Evolutionary conservation across 2,113 vertebrate species (phyloP), one percentile per base, ranked within the genome.

Genomic region (Carollia perspicillata): DNA sequence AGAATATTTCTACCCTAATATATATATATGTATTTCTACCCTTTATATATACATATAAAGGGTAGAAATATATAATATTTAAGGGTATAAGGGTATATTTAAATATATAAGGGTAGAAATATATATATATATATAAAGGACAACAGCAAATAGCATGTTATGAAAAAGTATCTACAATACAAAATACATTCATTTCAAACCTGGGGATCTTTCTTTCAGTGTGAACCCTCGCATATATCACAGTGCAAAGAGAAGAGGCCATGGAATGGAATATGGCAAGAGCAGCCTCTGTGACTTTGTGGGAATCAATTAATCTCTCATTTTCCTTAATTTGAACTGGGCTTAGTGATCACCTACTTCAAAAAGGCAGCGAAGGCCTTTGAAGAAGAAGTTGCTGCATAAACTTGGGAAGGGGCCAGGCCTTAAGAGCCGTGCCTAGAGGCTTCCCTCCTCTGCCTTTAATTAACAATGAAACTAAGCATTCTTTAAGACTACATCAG

Each of bases 381-480:
- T 84, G 89, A 84, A 96, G 77, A 49, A 12, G 26, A 42, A 91
- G 33, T 7, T 87, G 51, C 51, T 42, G 9, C 6, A 55, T 37
- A 63, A 90, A 81, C 6, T 22, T 4, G 0, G 35, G 35, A 77
- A 96, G 89, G 49, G n/a, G 17, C 28, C n/a, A 5, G 44, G 47
- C 17, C 44, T 77, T 60, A 7, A 12, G 75, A 87, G 47, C 23
- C 35, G 17, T 58, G 60, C 22, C 89, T 42, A 47, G 66, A 87
- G 20, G 66, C 51, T 42, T 60, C 68, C 8, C 42, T 90, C 18
- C 78, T 37, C 37, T 42, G 37, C 47, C 93, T 95, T 95, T 95
- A 95, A 97, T 95, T 95, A 97, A 92, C 93, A 96, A 78, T 81
- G 53, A 94, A 93, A 94, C 92, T 78, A 97, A 95, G 77, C 92